phyloP scores from a whole-genome alignment of 2,113 vertebrate species.

The Tretioscincus oriximinensis region DNA sequence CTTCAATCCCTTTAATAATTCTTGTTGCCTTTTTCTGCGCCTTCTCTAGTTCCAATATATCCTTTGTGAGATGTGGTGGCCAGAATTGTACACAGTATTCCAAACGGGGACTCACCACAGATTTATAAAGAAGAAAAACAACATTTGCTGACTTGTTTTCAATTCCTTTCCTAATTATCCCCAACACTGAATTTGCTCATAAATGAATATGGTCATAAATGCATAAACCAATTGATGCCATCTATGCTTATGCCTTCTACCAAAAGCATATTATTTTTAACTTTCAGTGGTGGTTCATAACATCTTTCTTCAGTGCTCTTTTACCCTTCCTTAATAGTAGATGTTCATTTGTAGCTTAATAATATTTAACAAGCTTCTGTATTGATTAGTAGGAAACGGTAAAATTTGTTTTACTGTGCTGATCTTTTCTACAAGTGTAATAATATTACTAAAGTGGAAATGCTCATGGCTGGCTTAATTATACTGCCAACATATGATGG shows the following conservation, averaged over 20 bases:
- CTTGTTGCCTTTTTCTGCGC: too few species aligned
- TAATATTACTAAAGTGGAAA: slow-evolving; percentile 35
- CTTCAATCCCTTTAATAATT: too few species aligned
- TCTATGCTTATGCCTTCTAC: not conserved
- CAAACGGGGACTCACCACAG: too few species aligned
- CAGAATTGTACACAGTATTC: too few species aligned
- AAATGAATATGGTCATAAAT: too few species aligned
- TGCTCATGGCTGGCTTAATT: slow-evolving; percentile 49
- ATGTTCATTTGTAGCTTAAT: not conserved
- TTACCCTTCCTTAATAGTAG: not conserved
- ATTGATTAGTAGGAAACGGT: not conserved
- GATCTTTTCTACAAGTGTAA: slow-evolving; percentile 18
- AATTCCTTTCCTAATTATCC: too few species aligned
- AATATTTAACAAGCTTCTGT: not conserved
- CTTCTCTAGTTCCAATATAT: too few species aligned
- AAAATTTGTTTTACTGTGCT: slow-evolving; percentile 20
- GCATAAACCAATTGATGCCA: not conserved
- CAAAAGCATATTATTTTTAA: not conserved
- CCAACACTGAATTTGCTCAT: too few species aligned
- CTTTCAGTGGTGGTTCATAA: not conserved
- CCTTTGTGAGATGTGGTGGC: too few species aligned
- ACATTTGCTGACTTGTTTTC: too few species aligned
- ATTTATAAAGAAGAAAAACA: too few species aligned
- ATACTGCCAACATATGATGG: slow-evolving; percentile 56
- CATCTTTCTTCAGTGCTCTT: not conserved